Evolutionary conservation across 2,113 vertebrate genomes (phyloP), one percentile per base, ranked within the genome.

Genomic region (Siniperca chuatsi): DNA sequence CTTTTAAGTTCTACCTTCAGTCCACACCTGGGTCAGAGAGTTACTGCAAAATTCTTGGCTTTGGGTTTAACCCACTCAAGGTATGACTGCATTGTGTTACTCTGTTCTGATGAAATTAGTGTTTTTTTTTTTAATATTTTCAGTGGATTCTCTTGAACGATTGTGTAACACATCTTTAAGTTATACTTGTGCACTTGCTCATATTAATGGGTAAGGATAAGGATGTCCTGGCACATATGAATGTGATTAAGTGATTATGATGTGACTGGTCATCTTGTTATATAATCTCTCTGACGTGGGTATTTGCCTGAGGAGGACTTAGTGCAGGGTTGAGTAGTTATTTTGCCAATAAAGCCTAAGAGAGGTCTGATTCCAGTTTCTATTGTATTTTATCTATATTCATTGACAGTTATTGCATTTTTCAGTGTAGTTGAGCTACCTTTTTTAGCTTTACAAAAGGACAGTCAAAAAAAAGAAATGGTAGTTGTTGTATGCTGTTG

Each of bases 1-100:
- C 78, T 80, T 87, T 82, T 60, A 46, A 33, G 21, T 0, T 66
- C 37, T 2, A 18, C 44, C 29, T 74, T 8, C 16, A 23, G 42
- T 78, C 66, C 67, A 72, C 79, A 79, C 71, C 71, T 62, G 62
- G 66, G 70, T 79, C 83, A 67, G 35, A 55, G 10, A 37, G 46
- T 12, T 10, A 21, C 52, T 60, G 40, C 37, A 25, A 62, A 70
- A 62, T 33, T 20, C 33, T 37, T 67, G 11, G 8, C 13, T 37
- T 52, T 55, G 50, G 33, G 50, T 81, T 66, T 25, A 35, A 29
- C 65, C 8, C 50, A 46, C 20, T 46, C 55, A 11, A 76, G 57
- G 50, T 58, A 52, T 52, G 33, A 75, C 64, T 75, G 20, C 46
- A 15, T 62, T 61, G 42, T 69, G 25, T 57, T 25, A 23, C 12